Conservation (phyloP, 1,140 invertebrate genomes). For the Plectus sambesii region DNA sequence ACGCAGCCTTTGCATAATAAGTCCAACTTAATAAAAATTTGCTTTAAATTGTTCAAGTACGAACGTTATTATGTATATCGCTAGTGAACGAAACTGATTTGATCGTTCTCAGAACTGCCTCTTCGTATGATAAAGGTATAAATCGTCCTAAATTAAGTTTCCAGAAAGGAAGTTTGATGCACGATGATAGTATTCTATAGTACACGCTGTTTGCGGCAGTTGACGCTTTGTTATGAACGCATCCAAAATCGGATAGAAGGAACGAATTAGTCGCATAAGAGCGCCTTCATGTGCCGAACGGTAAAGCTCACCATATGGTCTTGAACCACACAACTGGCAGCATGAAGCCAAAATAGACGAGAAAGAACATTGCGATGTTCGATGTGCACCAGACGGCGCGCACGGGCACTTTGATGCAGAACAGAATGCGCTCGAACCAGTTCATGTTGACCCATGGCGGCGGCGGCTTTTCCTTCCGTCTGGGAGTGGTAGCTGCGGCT, state of each 20-base stretch:
- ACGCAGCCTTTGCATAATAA: too few relatives aligned
- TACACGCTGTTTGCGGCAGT: too few relatives aligned
- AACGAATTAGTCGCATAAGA: slow-evolving; percentile 18
- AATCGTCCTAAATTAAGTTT: background rate
- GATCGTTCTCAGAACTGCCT: too few relatives aligned
- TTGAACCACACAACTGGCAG: slow-evolving; percentile 35
- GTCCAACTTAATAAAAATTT: too few relatives aligned
- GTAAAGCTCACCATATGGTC: slow-evolving; percentile 16
- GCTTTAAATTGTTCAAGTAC: too few relatives aligned
- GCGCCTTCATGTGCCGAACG: slow-evolving; percentile 1
- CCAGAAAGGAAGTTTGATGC: background rate
- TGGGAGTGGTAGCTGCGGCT: too few relatives aligned
- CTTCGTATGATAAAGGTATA: too few relatives aligned
- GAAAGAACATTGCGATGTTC: slow-evolving; percentile 36
- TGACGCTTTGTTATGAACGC: too few relatives aligned
- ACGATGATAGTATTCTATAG: too few relatives aligned
- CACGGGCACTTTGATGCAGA: slow-evolving; percentile 32
- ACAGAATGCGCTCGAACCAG: slow-evolving; percentile 19
- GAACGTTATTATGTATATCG: too few relatives aligned
- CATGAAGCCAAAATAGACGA: slow-evolving; percentile 45
- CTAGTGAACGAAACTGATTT: too few relatives aligned
- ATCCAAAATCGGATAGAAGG: too few relatives aligned
- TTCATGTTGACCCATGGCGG: slow-evolving; percentile 22
- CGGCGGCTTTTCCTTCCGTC: slow-evolving; percentile 19
- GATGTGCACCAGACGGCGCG: slow-evolving; percentile 33